A percentile compares a stretch with the other conserved stretches of the same genome.
Conservation (phyloP, 2,888 invertebrate species). For the Trichogramma dendrolimi region DNA sequence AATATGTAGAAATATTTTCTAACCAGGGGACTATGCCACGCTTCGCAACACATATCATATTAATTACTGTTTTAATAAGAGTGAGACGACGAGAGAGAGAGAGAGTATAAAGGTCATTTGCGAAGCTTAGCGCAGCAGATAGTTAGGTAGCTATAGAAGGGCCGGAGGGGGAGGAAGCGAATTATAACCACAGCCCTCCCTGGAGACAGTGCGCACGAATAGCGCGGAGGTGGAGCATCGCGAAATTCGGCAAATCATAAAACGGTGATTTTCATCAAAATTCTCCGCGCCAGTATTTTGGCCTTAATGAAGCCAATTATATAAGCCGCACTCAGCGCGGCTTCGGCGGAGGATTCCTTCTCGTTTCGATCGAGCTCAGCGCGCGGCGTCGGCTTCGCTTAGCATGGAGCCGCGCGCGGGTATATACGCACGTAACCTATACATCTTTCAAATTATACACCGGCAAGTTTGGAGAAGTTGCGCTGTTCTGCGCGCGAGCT, state of each 20-base stretch:
- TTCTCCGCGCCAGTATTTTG: constrained; percentile 12
- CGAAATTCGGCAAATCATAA: constrained; percentile 14
- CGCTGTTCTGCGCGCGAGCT: too few species aligned
- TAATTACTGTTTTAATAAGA: constrained; percentile 20
- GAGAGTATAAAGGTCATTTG: too few species aligned
- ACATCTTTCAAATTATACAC: too few species aligned
- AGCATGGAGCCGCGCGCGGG: too few species aligned
- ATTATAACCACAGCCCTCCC: too few species aligned
- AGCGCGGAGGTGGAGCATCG: background rate
- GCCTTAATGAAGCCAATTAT: too few species aligned
- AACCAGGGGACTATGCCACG: background rate
- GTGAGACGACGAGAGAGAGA: background rate
- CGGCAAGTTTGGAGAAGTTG: too few species aligned
- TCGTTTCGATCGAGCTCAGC: constrained; percentile 21
- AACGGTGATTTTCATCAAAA: constrained; percentile 17
- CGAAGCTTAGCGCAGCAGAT: too few species aligned
- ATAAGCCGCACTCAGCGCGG: background rate
- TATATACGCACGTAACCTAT: background rate
- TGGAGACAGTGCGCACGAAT: background rate
- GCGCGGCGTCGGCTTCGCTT: background rate
- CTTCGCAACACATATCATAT: constrained; percentile 8
- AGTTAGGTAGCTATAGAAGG: too few species aligned
- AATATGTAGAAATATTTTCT: too few species aligned
- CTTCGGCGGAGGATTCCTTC: constrained; percentile 17
- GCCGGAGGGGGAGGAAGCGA: too few species aligned